Conservation (phyloP, 2,888 invertebrate genomes). For the Belgica antarctica region DNA sequence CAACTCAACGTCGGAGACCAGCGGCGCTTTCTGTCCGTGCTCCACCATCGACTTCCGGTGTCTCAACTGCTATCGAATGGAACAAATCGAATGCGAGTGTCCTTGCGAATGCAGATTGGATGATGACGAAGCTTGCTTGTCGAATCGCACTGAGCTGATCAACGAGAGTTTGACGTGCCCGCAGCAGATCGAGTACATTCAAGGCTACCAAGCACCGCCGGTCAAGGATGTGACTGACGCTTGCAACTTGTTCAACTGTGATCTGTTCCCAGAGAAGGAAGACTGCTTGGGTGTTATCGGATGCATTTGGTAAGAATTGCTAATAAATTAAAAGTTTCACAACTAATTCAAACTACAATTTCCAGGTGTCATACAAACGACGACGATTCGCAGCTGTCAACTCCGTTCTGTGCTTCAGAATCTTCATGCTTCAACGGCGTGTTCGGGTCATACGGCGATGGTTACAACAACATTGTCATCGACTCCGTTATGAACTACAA, state of each 20-base stretch:
- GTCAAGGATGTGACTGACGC: conserved; percentile 27
- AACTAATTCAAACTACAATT: neutral
- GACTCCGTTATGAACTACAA: conserved; percentile 43
- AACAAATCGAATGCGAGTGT: conserved; percentile 91
- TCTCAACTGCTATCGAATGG: conserved; percentile 90
- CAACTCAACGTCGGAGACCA: conserved; percentile 75
- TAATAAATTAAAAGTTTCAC: neutral
- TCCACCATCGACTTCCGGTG: conserved; percentile 85
- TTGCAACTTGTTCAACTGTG: conserved; percentile 55
- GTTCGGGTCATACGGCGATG: conserved; percentile 79
- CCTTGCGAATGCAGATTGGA: conserved; percentile 82
- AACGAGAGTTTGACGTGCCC: neutral
- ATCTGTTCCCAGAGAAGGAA: conserved; percentile 61
- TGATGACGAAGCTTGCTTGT: conserved; percentile 45
- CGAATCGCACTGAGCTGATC: neutral
- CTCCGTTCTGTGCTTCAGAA: conserved; percentile 78
- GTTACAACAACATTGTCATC: conserved; percentile 51
- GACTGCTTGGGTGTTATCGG: conserved; percentile 59
- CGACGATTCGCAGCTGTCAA: conserved; percentile 64
- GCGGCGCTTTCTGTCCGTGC: conserved; percentile 86
- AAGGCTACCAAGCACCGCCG: conserved; percentile 19
- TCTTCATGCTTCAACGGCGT: conserved; percentile 83
- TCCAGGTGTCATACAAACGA: conserved; percentile 56
- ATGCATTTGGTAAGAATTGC: conserved; percentile 36
- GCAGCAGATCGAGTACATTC: conserved; percentile 31